Evolutionary conservation across 2,797 vertebrate genomes (phyloP).

Genomic region (Danio albolineatus): DNA sequence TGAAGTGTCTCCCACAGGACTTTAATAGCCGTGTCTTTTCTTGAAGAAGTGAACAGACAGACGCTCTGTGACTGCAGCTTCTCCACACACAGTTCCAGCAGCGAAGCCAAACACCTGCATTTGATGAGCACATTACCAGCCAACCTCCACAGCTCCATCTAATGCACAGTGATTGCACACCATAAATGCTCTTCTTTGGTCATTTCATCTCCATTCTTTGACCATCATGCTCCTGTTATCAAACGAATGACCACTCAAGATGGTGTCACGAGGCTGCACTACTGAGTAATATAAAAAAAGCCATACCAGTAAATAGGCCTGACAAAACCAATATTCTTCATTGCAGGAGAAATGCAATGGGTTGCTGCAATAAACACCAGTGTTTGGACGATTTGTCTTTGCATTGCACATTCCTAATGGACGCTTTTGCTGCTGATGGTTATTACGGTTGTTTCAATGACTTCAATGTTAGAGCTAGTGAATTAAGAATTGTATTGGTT

Average conservation of each 20-base stretch:
- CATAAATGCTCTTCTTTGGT: background rate
- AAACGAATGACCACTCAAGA: background rate
- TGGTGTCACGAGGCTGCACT: background rate
- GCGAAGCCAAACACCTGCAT: constrained; percentile 13
- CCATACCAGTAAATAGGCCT: background rate
- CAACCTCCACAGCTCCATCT: constrained; percentile 9
- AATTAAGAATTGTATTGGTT: constrained; percentile 12
- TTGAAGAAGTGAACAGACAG: constrained; percentile 12
- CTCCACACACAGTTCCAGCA: background rate
- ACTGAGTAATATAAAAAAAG: background rate
- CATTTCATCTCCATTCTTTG: constrained; percentile 1
- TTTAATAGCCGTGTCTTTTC: constrained; percentile 23
- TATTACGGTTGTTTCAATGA: constrained; percentile 21
- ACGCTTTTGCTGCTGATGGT: constrained; percentile 6
- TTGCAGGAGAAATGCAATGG: background rate
- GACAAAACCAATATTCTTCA: constrained; percentile 14
- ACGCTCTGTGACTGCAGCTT: constrained; percentile 5
- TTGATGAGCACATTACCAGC: background rate
- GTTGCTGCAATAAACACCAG: background rate
- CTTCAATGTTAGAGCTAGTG: background rate
- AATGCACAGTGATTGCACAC: background rate
- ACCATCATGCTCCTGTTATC: background rate
- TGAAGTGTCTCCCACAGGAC: constrained; percentile 42
- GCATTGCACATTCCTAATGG: background rate
- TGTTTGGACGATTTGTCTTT: background rate